phyloP scores from a whole-genome alignment of 2,888 invertebrate species.

The Chymomyza amoena region DNA sequence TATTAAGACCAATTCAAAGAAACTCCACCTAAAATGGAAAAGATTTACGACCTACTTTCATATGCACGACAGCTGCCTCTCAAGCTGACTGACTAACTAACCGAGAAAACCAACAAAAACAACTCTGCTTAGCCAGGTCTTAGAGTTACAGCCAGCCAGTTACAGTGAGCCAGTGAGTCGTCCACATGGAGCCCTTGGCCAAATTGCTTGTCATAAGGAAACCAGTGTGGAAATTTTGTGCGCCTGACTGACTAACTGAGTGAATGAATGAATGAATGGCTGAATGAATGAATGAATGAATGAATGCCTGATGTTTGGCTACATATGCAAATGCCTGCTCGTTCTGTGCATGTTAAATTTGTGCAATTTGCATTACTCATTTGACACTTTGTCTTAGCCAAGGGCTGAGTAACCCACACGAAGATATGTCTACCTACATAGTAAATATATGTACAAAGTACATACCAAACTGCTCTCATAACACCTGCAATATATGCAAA shows the following conservation, averaged over 20 bases:
- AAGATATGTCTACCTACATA: background rate
- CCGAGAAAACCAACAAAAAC: background rate
- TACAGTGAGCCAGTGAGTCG: background rate
- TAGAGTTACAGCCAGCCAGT: background rate
- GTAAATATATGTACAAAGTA: background rate
- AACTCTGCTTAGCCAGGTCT: background rate
- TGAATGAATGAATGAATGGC: too few relatives aligned
- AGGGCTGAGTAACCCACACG: slow-evolving; percentile 18
- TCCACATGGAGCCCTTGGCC: slow-evolving; percentile 3
- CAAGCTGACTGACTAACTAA: slow-evolving; percentile 3
- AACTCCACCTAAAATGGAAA: slow-evolving; percentile 27
- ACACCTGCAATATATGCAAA: slow-evolving; percentile 50
- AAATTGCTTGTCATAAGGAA: slow-evolving; percentile 59
- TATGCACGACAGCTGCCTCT: slow-evolving; percentile 64
- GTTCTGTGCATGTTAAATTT: slow-evolving; percentile 30
- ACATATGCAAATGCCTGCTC: background rate
- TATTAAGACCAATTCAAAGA: slow-evolving; percentile 1
- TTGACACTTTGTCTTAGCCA: slow-evolving; percentile 67
- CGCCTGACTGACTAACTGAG: slow-evolving; percentile 15
- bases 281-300: too few relatives aligned
- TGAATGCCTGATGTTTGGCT: slow-evolving; percentile 15
- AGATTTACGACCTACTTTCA: slow-evolving; percentile 71
- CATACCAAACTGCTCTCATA: background rate
- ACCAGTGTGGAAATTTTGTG: slow-evolving; percentile 5
- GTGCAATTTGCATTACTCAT: slow-evolving; percentile 67